Percentiles rank a stretch among this genome's conserved stretches.
Conservation (phyloP, 2,888 invertebrate genomes). For the Rhamphomyia laevipes region DNA sequence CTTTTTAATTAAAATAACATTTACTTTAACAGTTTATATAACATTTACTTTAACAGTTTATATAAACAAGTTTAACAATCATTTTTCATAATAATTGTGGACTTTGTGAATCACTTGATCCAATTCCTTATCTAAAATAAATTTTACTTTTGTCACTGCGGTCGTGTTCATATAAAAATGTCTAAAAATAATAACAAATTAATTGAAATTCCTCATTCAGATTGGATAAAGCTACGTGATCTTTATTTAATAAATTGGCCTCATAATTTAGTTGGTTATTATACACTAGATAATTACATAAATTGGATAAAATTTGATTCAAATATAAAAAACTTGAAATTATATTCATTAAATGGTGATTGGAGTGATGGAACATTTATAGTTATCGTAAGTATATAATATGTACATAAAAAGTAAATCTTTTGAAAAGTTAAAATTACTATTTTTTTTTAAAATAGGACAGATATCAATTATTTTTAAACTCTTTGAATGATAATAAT, state of each 20-base stretch:
- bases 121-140: too few species aligned
- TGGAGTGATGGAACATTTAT: slow-evolving; percentile 25
- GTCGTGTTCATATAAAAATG: too few species aligned
- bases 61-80: too few species aligned
- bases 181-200: not conserved
- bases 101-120: too few species aligned
- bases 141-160: too few species aligned
- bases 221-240: slow-evolving; percentile 17
- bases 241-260: slow-evolving; percentile 21
- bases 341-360: slow-evolving; percentile 27
- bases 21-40: too few species aligned
- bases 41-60: too few species aligned
- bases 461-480: slow-evolving; percentile 16
- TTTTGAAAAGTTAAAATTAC: not conserved
- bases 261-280: slow-evolving; percentile 20
- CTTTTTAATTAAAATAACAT: too few species aligned
- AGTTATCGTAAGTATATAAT: slow-evolving; percentile 14
- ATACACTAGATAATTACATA: slow-evolving; percentile 23
- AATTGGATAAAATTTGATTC: slow-evolving; percentile 18
- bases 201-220: slow-evolving; percentile 8
- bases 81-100: too few species aligned
- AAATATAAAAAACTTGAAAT: slow-evolving; percentile 21
- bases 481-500: slow-evolving; percentile 4
- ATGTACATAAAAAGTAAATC: not conserved
- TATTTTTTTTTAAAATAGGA: slow-evolving; percentile 13